Percentiles rank a stretch among this genome's conserved stretches.
Evolutionary conservation across 2,888 invertebrate species (phyloP).

Genomic region (Heliconius sara): DNA sequence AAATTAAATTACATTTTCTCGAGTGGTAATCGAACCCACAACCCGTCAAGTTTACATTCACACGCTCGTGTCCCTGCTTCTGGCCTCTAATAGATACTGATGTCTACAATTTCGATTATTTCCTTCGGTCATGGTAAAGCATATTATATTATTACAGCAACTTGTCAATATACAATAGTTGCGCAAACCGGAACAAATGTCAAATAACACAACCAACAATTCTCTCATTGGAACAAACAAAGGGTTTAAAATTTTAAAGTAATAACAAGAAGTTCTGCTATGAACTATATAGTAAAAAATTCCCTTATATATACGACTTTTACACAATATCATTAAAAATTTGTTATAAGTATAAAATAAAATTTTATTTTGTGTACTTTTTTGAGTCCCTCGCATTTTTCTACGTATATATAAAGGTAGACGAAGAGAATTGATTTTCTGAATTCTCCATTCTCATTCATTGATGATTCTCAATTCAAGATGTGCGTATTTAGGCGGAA

Average conservation of each 20-base stretch:
- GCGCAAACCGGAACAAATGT: slow-evolving; percentile 67
- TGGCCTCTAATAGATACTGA: background rate
- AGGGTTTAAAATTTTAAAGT: slow-evolving; percentile 1
- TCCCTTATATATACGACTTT: background rate
- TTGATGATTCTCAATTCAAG: too few relatives aligned
- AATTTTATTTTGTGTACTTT: too few relatives aligned
- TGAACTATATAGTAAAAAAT: background rate
- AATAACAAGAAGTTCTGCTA: background rate
- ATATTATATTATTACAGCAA: slow-evolving; percentile 57
- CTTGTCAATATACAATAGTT: slow-evolving; percentile 59
- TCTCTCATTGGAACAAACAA: slow-evolving; percentile 50
- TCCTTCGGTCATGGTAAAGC: slow-evolving; percentile 45
- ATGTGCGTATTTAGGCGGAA: too few relatives aligned
- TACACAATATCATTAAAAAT: background rate
- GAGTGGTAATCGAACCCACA: too few relatives aligned
- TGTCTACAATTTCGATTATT: slow-evolving; percentile 4
- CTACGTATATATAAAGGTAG: too few relatives aligned
- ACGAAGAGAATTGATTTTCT: too few relatives aligned
- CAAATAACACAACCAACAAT: slow-evolving; percentile 58
- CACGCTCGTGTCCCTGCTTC: too few relatives aligned
- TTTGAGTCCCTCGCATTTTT: too few relatives aligned
- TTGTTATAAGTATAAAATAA: too few relatives aligned
- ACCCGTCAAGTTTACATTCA: too few relatives aligned
- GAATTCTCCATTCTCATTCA: too few relatives aligned
- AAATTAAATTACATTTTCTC: too few relatives aligned